phyloP scores from a whole-genome alignment of 2,888 invertebrate genomes.

The Leptinotarsa tumamoca region DNA sequence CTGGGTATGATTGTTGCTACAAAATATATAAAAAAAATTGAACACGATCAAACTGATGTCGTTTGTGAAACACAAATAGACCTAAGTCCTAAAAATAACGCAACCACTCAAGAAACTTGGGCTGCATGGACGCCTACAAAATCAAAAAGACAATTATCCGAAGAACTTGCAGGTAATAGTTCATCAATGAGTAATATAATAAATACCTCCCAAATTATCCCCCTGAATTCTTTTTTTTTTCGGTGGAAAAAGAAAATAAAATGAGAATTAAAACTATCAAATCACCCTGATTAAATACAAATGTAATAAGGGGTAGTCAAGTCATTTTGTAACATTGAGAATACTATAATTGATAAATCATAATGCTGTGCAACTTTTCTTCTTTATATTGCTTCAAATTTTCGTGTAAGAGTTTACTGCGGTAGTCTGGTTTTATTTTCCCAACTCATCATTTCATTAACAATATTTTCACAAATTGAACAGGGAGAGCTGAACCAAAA shows the following conservation, averaged over 20 bases:
- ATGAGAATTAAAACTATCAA: too few species aligned
- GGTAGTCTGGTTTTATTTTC: background rate
- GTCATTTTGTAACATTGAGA: background rate
- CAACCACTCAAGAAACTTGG: background rate
- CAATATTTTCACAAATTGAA: constrained; percentile 1
- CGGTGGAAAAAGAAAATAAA: background rate
- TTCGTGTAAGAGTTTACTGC: background rate
- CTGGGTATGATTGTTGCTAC: background rate
- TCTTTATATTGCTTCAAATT: background rate
- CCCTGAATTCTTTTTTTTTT: background rate
- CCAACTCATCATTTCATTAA: constrained; percentile 3
- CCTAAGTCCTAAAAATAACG: background rate
- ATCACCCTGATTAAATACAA: background rate
- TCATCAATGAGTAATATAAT: background rate
- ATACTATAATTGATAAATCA: background rate
- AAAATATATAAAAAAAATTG: background rate
- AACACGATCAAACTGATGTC: background rate
- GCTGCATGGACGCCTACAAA: background rate
- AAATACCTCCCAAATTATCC: background rate
- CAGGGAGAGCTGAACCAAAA: background rate
- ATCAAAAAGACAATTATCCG: background rate
- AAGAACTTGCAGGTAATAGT: background rate
- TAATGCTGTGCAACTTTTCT: background rate
- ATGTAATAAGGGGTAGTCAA: background rate
- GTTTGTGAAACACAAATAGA: background rate